A percentile compares a stretch with the other conserved stretches of the same genome.
Evolutionary conservation across 1,140 invertebrate genomes (phyloP).

Genomic region (Cherax quadricarinatus): DNA sequence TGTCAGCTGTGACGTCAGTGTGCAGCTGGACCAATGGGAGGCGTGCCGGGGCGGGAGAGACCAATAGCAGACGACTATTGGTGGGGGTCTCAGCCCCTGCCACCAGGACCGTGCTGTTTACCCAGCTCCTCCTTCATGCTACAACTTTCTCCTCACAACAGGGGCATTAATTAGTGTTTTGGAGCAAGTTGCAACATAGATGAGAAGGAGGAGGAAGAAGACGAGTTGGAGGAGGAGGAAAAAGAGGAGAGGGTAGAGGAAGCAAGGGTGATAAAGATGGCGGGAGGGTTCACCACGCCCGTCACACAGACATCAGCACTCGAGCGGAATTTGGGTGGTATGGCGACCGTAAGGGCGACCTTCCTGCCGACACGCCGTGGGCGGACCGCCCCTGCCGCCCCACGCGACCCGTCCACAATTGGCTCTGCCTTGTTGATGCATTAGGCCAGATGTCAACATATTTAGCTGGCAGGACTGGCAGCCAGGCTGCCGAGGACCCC

Average conservation of each 20-base stretch:
- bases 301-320: too few species aligned
- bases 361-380: constrained; percentile 16
- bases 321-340: not conserved
- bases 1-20: too few species aligned
- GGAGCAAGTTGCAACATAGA: too few species aligned
- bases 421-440: constrained; percentile 60
- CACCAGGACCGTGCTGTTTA: not conserved
- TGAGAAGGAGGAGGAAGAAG: too few species aligned
- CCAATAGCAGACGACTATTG: constrained; percentile 19
- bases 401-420: constrained; percentile 59
- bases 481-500: constrained; percentile 10
- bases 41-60: constrained; percentile 53
- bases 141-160: not conserved
- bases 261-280: not conserved
- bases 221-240: too few species aligned
- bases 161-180: too few species aligned
- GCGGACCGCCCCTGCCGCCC: not conserved
- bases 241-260: not conserved
- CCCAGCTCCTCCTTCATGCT: not conserved
- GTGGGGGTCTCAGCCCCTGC: not conserved
- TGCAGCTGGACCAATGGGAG: not conserved
- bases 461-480: constrained; percentile 46
- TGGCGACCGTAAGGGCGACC: not conserved
- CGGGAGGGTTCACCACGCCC: too few species aligned
- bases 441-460: constrained; percentile 67